phyloP scores from a whole-genome alignment of 2,113 vertebrate genomes.

The Ceyx cyanopectus region DNA sequence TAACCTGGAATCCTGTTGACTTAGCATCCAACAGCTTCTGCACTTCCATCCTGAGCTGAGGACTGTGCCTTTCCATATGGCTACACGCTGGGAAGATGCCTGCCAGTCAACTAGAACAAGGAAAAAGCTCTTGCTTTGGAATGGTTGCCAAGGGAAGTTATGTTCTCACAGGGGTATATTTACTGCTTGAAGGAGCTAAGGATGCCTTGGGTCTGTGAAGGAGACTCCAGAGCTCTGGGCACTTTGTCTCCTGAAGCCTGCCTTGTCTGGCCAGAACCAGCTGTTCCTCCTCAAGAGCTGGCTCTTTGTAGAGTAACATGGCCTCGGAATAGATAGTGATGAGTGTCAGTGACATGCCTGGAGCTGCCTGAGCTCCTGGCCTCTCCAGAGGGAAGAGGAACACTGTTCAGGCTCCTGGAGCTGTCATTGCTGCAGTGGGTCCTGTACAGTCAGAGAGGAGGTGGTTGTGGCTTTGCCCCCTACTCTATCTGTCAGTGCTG shows the following conservation, averaged over 20 bases:
- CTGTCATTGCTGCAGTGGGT: not conserved
- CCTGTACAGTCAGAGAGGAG: accelerated
- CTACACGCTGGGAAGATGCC: not conserved
- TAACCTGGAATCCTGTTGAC: not conserved
- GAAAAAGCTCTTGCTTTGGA: not conserved
- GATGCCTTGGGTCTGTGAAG: not conserved
- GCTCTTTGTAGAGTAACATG: not conserved
- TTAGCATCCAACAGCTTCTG: not conserved
- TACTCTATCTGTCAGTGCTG: not conserved
- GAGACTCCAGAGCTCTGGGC: not conserved
- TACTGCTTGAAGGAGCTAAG: not conserved
- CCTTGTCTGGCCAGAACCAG: not conserved
- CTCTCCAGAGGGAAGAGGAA: not conserved
- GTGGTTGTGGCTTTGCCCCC: not conserved
- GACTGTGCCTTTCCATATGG: not conserved
- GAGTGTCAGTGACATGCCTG: conserved; percentile 34
- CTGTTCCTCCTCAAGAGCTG: conserved; percentile 32
- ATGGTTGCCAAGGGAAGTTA: not conserved
- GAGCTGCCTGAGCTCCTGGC: not conserved
- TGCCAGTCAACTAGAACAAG: not conserved
- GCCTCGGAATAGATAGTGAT: conserved; percentile 20
- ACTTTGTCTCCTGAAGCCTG: conserved; percentile 36
- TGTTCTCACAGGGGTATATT: conserved; percentile 5
- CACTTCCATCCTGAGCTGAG: not conserved
- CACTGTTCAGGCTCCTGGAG: accelerated